Evolutionary conservation across 2,797 vertebrate genomes (phyloP), one percentile per base, ranked within the genome.

Genomic region (Poecile montanus): DNA sequence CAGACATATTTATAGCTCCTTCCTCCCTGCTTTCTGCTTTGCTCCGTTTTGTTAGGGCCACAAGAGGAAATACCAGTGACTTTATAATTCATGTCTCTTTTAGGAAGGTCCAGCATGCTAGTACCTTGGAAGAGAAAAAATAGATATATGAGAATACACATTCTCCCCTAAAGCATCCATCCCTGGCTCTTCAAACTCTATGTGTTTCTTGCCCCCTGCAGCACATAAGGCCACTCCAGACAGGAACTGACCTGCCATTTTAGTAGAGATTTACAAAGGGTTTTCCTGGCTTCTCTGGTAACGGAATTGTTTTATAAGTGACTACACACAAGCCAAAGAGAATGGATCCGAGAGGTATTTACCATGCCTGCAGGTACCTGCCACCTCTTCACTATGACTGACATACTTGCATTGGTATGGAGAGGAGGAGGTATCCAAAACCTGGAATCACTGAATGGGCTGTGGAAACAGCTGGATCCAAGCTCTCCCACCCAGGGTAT

Each of bases 311-410:
- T 93, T 76, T 51, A 76, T 36, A 76, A 56, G 38, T 40, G 36
- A 38, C 27, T 78, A 13, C 2, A 10, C 23, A 79, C 21, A 40
- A 77, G 15, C 14, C 19, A 0, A 0, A 62, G 36, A 61, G 29
- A 88, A 88, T 1, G 3, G 65, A 77, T 83, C 21, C 34, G 63
- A 71, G 40, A 90, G 19, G 17, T 23, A 48, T 45, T 66, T 76
- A 22, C 44, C 10, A 7, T 5, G 57, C 42, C n/a, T 85, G 8
- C 21, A 54, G 34, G 54, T 34, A 68, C 1, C 1, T 50, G 25
- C 7, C 44, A 45, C 32, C 34, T 53, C 45, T 50, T 78, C 4
- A 6, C 29, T 57, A 11, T 8, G 21, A 27, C 65, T 14, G 18
- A 63, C 19, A 48, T 7, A 15, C 21, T 53, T 53, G 54, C 11